A percentile compares a stretch with the other conserved stretches of the same genome.
These are phyloP conservation scores for Neodon shergylaensis DNA, from an alignment of 2,113 vertebrate species.

Conservation along the genomic window DNA sequence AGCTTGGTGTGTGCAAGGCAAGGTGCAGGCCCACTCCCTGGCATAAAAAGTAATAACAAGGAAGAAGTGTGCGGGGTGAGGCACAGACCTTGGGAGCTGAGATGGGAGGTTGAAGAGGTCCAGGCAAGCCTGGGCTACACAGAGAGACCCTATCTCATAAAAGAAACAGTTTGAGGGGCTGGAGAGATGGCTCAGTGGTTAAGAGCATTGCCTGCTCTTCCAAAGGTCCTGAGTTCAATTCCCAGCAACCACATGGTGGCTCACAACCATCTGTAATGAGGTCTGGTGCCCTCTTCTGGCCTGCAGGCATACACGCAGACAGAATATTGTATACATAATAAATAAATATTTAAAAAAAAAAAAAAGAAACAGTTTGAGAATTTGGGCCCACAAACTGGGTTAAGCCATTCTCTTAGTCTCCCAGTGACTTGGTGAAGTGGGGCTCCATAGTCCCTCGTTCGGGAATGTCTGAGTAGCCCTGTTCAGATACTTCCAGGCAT, in stretches of 20 bases:
- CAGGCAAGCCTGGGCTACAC: not conserved
- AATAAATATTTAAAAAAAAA: too few relatives aligned
- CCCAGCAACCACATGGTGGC: too few relatives aligned
- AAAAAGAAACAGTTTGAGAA: not conserved
- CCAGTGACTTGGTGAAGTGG: not conserved
- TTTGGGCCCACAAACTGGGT: not conserved
- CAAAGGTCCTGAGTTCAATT: too few relatives aligned
- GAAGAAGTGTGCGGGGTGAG: not conserved
- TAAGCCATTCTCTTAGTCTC: not conserved
- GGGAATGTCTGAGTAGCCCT: not conserved
- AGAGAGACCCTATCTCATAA: not conserved
- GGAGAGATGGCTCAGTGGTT: too few relatives aligned
- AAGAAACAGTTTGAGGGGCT: not conserved
- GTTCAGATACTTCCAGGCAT: not conserved
- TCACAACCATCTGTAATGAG: too few relatives aligned
- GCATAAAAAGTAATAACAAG: not conserved
- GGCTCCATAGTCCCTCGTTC: not conserved
- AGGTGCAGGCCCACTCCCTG: not conserved
- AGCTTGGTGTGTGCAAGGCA: too few relatives aligned
- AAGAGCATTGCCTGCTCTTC: too few relatives aligned
- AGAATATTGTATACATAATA: too few relatives aligned
- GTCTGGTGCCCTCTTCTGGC: too few relatives aligned
- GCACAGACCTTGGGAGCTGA: not conserved
- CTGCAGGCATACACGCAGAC: too few relatives aligned
- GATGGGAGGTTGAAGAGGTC: not conserved